Evolutionary conservation across 2,797 vertebrate species (phyloP), one percentile per base, ranked within the genome.

Genomic region (Furcifer pardalis): DNA sequence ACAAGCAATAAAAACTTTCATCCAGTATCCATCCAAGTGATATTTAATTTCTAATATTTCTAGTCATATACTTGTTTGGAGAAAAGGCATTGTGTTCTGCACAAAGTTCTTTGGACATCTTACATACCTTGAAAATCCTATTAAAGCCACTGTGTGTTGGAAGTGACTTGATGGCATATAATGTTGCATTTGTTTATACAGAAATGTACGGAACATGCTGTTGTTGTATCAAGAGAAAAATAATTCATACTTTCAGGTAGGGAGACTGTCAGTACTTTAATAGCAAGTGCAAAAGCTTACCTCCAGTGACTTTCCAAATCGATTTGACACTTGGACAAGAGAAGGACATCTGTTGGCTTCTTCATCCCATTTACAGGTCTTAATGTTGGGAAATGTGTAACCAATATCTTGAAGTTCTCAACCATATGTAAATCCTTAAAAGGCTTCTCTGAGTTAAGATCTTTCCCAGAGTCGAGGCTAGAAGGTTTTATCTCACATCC

Each of bases 331-430:
- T 85, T 89, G 86, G 66, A 83, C 77, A 86, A 88, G n/a, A 66
- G 84, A 77, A 84, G 79, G 73, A 73, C 0, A 0, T 90, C 87
- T 88, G 83, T 46, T 40, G 85, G 13, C 40, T 72, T 75, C 30
- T 35, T 80, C 42, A 32, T 91, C 89, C 91, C 87, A 88, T 88
- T 81, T 82, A 86, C 6, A 81, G 89, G 82, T 84, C 79, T 86
- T 84, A 87, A 49, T 89, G 92, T 89, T 90, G 84, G 87, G 92
- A 92, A 92, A 68, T 89, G 88, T 90, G 93, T 90, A 92, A 87
- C 74, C 89, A 79, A 32, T 4, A 42, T 44, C 56, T 0, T 72
- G 84, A 90, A 90, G 90, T 73, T 86, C 82, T 80, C 84, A 92
- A 91, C 88, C 93, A 92, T 42, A 62, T 93, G 91, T 79, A 59